Conservation (phyloP, 2,113 vertebrate genomes). For the Myrmecobius fasciatus region DNA sequence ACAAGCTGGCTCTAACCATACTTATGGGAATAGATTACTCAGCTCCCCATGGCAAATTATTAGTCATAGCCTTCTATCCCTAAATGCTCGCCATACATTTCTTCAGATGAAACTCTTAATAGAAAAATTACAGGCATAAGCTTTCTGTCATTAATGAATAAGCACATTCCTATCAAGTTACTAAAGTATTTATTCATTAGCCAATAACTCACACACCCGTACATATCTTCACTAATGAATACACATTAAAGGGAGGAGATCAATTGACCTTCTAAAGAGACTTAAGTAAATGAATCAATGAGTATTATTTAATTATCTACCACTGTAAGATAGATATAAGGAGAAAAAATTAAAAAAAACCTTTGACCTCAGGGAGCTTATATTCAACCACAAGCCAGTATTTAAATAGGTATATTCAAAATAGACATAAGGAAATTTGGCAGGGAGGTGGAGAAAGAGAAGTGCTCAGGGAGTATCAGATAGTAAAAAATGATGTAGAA, state of each 20-base stretch:
- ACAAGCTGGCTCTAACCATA: background rate
- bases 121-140: slow-evolving; percentile 25
- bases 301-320: background rate
- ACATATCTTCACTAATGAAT: slow-evolving; percentile 21
- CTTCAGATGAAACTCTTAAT: slow-evolving; percentile 44
- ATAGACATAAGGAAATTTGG: background rate
- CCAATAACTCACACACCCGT: slow-evolving; percentile 15
- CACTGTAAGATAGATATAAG: background rate
- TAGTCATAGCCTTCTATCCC: background rate
- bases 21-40: background rate
- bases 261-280: background rate
- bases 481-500: background rate
- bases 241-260: background rate
- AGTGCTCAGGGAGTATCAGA: background rate
- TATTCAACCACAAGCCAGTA: background rate
- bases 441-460: background rate
- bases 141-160: slow-evolving; percentile 46
- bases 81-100: background rate
- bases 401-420: background rate
- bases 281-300: background rate
- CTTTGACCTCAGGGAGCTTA: background rate
- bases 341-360: background rate
- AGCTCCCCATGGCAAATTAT: background rate
- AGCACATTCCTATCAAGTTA: background rate
- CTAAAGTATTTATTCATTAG: slow-evolving; percentile 1